Evolutionary conservation across 92 coral and sea anemone genomes (phyloP).

Genomic region (Phenganax marumi): DNA sequence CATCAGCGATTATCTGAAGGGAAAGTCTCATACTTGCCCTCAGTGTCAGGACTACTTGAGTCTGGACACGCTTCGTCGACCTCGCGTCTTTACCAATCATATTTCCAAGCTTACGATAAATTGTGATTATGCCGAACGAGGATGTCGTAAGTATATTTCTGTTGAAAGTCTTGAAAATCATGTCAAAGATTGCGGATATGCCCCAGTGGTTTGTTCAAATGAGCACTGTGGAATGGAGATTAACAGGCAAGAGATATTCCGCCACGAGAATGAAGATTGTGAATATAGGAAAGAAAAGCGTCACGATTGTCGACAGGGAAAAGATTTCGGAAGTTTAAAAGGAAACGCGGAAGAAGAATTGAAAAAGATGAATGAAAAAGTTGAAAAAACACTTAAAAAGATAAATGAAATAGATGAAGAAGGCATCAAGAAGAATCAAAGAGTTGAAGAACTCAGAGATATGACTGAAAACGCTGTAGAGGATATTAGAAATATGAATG

Average conservation of each 20-base stretch:
- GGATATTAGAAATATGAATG: no score
- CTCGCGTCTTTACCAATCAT: conserved; percentile 5
- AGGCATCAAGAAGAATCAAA: no score
- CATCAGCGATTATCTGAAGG: conserved; percentile 4
- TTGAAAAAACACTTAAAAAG: no score
- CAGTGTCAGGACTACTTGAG: background rate
- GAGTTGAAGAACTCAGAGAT: no score
- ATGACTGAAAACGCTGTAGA: no score
- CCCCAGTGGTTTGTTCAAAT: no score
- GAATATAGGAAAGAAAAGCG: conserved; percentile 2
- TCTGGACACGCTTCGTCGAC: conserved; percentile 17
- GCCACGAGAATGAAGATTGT: no score
- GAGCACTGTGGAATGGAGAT: no score
- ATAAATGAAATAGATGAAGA: no score
- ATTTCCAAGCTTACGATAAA: conserved; percentile 7
- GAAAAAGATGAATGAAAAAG: no score
- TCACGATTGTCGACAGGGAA: conserved; percentile 2
- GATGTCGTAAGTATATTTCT: background rate
- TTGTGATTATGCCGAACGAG: conserved; percentile 9
- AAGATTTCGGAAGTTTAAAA: background rate
- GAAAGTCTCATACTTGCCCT: conserved; percentile 6
- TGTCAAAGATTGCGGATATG: no score
- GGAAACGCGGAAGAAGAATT: no score
- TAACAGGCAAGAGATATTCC: background rate
- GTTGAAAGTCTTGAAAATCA: conserved; percentile 22